These are phyloP conservation scores for Akabosia matsudoensis DNA, from an alignment of 1,140 invertebrate genomes.

Conservation along the genomic window DNA sequence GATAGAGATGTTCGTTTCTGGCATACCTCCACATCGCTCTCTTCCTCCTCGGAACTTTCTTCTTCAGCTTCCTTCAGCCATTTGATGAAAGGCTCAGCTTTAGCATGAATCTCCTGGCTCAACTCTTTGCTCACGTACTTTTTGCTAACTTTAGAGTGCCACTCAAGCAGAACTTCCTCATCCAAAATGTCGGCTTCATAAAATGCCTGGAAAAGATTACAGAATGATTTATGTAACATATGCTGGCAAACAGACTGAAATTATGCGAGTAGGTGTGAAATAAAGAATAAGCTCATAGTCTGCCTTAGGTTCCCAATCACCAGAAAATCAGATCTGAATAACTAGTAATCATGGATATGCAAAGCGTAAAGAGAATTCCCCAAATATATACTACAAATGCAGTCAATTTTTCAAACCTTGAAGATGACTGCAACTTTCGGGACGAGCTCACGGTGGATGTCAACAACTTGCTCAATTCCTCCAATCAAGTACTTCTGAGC, in stretches of 20 bases:
- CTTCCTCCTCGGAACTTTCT: constrained; percentile 67
- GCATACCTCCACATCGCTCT: constrained; percentile 64
- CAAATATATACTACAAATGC: background rate
- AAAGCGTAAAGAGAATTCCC: background rate
- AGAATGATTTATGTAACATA: no score
- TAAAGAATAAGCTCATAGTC: no score
- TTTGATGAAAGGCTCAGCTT: constrained; percentile 88
- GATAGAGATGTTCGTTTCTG: constrained; percentile 19
- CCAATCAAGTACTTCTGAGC: constrained; percentile 93
- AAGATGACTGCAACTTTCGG: constrained; percentile 85
- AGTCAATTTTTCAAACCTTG: constrained; percentile 59
- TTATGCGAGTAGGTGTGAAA: no score
- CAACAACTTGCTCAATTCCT: constrained; percentile 90
- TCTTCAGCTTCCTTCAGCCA: constrained; percentile 97
- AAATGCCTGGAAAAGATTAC: constrained; percentile 63
- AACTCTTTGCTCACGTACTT: constrained; percentile 91
- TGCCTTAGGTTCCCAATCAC: constrained; percentile 42
- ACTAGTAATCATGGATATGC: constrained; percentile 40
- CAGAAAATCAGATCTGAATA: constrained; percentile 43
- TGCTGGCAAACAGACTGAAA: no score
- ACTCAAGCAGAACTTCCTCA: constrained; percentile 89
- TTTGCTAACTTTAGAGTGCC: constrained; percentile 88
- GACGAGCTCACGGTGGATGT: constrained; percentile 77
- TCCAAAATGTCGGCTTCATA: constrained; percentile 94
- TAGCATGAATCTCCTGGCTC: constrained; percentile 84